Conservation (phyloP, 2,888 invertebrate species). For the Ennomos fuscantarius region DNA sequence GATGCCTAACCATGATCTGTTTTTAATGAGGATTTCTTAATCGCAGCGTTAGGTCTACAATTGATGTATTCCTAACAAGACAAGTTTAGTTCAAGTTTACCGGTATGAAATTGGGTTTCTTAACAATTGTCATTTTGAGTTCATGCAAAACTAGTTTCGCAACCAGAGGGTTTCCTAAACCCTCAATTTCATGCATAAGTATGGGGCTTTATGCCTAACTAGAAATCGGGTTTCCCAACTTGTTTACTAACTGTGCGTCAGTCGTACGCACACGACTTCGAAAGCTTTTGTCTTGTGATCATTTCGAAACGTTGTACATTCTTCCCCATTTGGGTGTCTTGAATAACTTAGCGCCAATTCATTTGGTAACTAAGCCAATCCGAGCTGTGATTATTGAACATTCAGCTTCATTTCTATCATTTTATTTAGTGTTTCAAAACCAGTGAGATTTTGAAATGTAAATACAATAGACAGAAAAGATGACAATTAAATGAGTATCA, state of each 20-base stretch:
- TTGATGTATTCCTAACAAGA: background rate
- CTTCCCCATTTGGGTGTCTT: conserved; percentile 5
- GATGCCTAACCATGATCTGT: conserved; percentile 42
- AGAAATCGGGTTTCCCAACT: conserved; percentile 10
- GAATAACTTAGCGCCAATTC: background rate
- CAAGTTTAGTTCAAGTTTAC: no score
- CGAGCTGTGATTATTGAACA: no score
- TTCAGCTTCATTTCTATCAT: no score
- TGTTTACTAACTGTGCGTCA: conserved; percentile 4
- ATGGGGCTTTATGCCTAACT: conserved; percentile 4
- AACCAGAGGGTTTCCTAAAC: background rate
- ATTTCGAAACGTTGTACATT: conserved; percentile 15
- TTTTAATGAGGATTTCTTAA: conserved; percentile 37
- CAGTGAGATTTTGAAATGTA: no score
- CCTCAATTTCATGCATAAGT: conserved; percentile 7
- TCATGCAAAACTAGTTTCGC: background rate
- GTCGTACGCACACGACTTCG: background rate
- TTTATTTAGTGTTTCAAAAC: no score
- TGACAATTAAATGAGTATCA: no score
- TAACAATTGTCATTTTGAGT: conserved; percentile 1
- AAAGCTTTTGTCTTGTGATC: conserved; percentile 4
- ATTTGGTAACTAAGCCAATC: no score
- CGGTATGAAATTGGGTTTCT: conserved; percentile 1
- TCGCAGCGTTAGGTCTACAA: background rate
- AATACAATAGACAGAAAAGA: no score